Conservation (phyloP, 2,113 vertebrate species). For the Etheostoma cragini region DNA sequence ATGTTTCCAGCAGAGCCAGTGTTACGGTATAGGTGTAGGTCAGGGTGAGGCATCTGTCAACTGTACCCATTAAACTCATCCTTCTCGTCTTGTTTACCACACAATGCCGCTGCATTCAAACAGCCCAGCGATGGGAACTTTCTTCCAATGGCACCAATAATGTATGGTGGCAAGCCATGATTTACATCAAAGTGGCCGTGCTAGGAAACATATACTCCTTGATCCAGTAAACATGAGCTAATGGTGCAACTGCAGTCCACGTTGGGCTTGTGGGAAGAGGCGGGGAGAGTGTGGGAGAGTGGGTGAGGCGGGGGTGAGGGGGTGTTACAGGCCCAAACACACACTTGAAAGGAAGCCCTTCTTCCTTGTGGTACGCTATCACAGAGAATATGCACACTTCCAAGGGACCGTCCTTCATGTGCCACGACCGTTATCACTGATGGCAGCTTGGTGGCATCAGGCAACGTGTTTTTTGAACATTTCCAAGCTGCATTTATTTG, state of each 20-base stretch:
- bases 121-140: slow-evolving; percentile 44
- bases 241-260: slow-evolving; percentile 20
- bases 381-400: slow-evolving; percentile 48
- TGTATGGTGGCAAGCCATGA: slow-evolving; percentile 41
- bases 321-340: slow-evolving; percentile 14
- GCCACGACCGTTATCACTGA: slow-evolving; percentile 54
- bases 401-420: slow-evolving; percentile 43
- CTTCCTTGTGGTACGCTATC: slow-evolving; percentile 9
- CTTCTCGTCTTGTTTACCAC: slow-evolving; percentile 38
- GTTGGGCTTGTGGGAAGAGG: neutral
- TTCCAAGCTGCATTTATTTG: slow-evolving; percentile 60
- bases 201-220: slow-evolving; percentile 68
- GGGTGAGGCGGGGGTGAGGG: neutral
- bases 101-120: neutral
- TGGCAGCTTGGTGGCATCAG: slow-evolving; percentile 50
- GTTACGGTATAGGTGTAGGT: slow-evolving; percentile 29
- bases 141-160: slow-evolving; percentile 61
- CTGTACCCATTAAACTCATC: slow-evolving; percentile 45
- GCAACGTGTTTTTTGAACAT: slow-evolving; percentile 52
- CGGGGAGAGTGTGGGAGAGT: neutral
- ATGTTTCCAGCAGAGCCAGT: neutral
- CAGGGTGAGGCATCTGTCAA: slow-evolving; percentile 31
- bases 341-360: slow-evolving; percentile 40
- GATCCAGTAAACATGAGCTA: slow-evolving; percentile 62
- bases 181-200: slow-evolving; percentile 19